Evolutionary conservation across 2,113 vertebrate species (phyloP), one percentile per base, ranked within the genome.

Genomic region (Neolamprologus fasciatus): DNA sequence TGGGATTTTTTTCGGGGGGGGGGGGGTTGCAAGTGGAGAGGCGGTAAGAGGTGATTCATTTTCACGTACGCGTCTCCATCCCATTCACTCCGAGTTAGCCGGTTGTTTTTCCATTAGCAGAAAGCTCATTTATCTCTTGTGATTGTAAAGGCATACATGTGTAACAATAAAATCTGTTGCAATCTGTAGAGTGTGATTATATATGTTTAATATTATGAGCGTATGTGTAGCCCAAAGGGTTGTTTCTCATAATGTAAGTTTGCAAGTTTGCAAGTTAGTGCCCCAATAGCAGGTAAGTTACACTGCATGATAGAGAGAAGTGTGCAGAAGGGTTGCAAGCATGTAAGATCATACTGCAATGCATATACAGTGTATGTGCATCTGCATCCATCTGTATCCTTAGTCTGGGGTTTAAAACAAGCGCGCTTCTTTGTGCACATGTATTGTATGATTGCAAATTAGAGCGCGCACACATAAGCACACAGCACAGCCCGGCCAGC

Each of bases 121-220:
- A 86, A 89, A 87, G 82, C 82, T 89, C 87, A 94, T 94, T 93
- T 88, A 89, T 89, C 55, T 88, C 63, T 71, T 80, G 37, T 87
- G 92, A 91, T 92, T 92, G 89, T 91, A 81, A 94, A 95, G 0
- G 90, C 92, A 89, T 61, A 90, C 91, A 82, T 87, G 91, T 90
- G 92, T 94, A 88, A 94, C 90, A 63, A 28, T 80, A 80, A 90
- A 91, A 93, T 89, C 87, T 95, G 93, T 28, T 87, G 40, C 86
- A 81, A 57, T 83, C 88, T 92, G 85, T 19, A 80, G 63, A 13
- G 51, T 68, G 33, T 80, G 28, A 40, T 55, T 17, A 66, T 63
- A 68, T 87, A 35, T 82, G 23, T 82, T 42, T 86, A 66, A 51
- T 78, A 78, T 31, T 66, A 37, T 85, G 78, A 53, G 81, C 19